These are phyloP conservation scores for Gracilinanus agilis DNA, from an alignment of 2,113 vertebrate species.

Conservation along the genomic window DNA sequence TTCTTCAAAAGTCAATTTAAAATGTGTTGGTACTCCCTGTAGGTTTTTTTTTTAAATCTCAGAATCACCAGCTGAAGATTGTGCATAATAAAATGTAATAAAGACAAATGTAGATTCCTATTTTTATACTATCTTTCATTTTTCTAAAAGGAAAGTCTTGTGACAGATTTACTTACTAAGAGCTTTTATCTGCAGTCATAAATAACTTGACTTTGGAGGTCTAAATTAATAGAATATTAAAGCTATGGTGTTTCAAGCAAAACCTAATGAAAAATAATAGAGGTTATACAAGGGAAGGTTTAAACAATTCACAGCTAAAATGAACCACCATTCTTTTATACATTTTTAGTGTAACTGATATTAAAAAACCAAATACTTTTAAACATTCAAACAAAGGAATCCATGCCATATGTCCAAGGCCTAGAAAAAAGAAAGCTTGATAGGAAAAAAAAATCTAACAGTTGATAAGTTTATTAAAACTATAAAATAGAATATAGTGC, in stretches of 20 bases:
- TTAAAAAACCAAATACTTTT: slow-evolving; percentile 41
- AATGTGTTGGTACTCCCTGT: neutral
- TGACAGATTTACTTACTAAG: slow-evolving; percentile 57
- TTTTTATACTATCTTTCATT: slow-evolving; percentile 40
- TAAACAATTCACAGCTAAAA: slow-evolving; percentile 58
- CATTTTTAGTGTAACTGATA: slow-evolving; percentile 47
- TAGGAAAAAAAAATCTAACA: neutral
- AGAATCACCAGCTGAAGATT: slow-evolving; percentile 38
- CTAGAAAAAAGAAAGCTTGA: neutral
- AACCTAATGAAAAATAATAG: slow-evolving; percentile 62
- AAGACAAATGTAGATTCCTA: slow-evolving; percentile 64
- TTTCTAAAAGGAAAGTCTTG: slow-evolving; percentile 51
- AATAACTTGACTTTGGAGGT: slow-evolving; percentile 63
- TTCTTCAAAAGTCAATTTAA: neutral
- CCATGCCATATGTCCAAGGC: neutral
- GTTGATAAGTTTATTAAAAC: neutral
- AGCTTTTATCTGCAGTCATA: slow-evolving; percentile 63
- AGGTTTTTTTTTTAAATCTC: neutral
- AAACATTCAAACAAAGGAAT: neutral
- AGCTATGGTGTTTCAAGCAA: slow-evolving; percentile 50
- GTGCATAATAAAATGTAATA: slow-evolving; percentile 47
- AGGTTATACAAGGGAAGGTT: slow-evolving; percentile 46
- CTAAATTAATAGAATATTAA: slow-evolving; percentile 65
- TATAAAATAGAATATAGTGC: neutral
- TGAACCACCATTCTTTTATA: slow-evolving; percentile 36